Evolutionary conservation across 1,140 invertebrate genomes (phyloP), one percentile per base, ranked within the genome.

Genomic region (Lanistes nyassanus): DNA sequence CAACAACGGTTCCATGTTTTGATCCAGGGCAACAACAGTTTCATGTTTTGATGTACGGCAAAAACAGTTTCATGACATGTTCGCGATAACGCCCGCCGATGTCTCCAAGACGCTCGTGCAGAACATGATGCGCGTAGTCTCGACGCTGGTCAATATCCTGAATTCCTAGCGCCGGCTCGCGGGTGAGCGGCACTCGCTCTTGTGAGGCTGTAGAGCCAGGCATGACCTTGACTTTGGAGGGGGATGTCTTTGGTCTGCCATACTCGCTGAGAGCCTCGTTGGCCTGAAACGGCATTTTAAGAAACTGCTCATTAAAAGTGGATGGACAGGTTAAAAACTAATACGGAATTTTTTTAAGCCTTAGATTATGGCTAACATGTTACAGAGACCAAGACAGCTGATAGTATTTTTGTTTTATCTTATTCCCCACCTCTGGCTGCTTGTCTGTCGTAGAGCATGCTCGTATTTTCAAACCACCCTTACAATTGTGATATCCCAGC

Each of bases 51-150:
- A 85, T 78, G 42, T 85, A 84, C 2, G 85, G 85, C 47, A 86
- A 67, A 65, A 84, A 86, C 16, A 85, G 47, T 71, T 86, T 85
- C 74, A 83, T 80, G 21, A 84, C 75, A 39, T 82, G 78, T 60
- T 82, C 80, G 64, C 79, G 82, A 39, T 82, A 80, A 76, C 80
- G 74, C 0, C 76, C 51, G 36, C 74, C 77, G 62, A 86, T 81
- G 53, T 83, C 79, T n/a, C 77, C 74, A 0, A 85, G 47, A 65
- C 85, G 76, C 42, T 85, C 81, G 23, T 85, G 78, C 29, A 84
- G 65, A 1, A 86, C 70, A 58, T 74, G 84, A 31, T 85, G 81
- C n/a, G 84, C 83, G 68, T 86, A 82, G 47, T 85, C 84, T 65
- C 85, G 70, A 34, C 81, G 76, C 60, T 85, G 79, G 37, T 83